phyloP scores from a whole-genome alignment of 1,140 invertebrate species.

The Nylanderia fulva region DNA sequence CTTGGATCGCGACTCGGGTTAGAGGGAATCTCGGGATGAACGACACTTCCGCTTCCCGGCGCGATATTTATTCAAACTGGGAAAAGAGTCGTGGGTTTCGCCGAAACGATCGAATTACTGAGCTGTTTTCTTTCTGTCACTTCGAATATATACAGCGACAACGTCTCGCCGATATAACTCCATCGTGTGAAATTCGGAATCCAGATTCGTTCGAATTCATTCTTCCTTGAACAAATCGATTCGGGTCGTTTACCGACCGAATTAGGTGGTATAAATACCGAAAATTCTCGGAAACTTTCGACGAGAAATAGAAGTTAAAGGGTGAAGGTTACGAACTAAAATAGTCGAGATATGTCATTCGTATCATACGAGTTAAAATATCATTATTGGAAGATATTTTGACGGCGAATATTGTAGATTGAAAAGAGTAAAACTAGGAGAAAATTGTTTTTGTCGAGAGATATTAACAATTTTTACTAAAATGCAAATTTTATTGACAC shows the following conservation, averaged over 20 bases:
- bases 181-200: constrained; percentile 22
- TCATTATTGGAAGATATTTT: constrained; percentile 13
- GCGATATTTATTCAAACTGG: constrained; percentile 57
- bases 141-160: constrained; percentile 32
- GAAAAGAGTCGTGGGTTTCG: constrained; percentile 29
- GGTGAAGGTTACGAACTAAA: neutral
- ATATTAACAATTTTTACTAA: neutral
- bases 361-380: neutral
- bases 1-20: neutral
- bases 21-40: constrained; percentile 30
- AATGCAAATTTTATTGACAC: neutral
- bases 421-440: neutral
- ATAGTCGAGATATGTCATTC: neutral
- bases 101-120: constrained; percentile 64
- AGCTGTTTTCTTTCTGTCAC: constrained; percentile 20
- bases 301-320: neutral
- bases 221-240: constrained; percentile 46
- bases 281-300: constrained; percentile 16
- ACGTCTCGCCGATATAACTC: constrained; percentile 48
- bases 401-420: neutral
- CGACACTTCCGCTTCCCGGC: constrained; percentile 35
- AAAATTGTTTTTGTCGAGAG: neutral
- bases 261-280: constrained; percentile 34
- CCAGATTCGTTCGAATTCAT: constrained; percentile 57
- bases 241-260: constrained; percentile 34